phyloP scores from a whole-genome alignment of 1,140 invertebrate species.

The Drosophila teissieri region DNA sequence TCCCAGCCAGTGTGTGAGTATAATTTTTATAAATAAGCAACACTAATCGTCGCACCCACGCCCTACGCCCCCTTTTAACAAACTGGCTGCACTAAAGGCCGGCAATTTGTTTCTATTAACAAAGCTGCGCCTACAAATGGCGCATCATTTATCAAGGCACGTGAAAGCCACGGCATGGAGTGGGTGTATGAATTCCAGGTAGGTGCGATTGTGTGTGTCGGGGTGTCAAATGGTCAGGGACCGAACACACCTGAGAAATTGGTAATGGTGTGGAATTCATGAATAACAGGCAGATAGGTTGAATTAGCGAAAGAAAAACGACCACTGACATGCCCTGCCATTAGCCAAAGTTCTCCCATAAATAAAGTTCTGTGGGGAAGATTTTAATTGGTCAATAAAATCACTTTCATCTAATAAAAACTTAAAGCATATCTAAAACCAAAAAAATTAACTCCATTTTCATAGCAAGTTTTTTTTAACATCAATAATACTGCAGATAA shows the following conservation, averaged over 20 bases:
- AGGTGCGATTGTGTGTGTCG: constrained; percentile 11
- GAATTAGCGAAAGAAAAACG: constrained; percentile 9
- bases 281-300: constrained; percentile 31
- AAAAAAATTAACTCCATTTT: no score
- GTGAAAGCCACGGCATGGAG: constrained; percentile 35
- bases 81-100: constrained; percentile 36
- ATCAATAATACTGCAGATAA: no score
- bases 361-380: neutral
- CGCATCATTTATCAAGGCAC: constrained; percentile 73
- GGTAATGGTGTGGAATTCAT: constrained; percentile 60
- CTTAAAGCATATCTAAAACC: neutral
- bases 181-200: constrained; percentile 11
- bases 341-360: neutral
- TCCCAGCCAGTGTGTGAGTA: constrained; percentile 35
- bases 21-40: constrained; percentile 80
- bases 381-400: neutral
- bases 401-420: neutral
- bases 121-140: constrained; percentile 78
- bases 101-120: constrained; percentile 83
- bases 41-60: constrained; percentile 67
- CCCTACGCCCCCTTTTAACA: neutral
- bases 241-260: constrained; percentile 71
- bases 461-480: no score
- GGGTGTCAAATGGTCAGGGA: constrained; percentile 41
- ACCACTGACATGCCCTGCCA: constrained; percentile 32